These are phyloP conservation scores for Tanypteryx hageni DNA, from an alignment of 2,888 invertebrate species.

Conservation along the genomic window DNA sequence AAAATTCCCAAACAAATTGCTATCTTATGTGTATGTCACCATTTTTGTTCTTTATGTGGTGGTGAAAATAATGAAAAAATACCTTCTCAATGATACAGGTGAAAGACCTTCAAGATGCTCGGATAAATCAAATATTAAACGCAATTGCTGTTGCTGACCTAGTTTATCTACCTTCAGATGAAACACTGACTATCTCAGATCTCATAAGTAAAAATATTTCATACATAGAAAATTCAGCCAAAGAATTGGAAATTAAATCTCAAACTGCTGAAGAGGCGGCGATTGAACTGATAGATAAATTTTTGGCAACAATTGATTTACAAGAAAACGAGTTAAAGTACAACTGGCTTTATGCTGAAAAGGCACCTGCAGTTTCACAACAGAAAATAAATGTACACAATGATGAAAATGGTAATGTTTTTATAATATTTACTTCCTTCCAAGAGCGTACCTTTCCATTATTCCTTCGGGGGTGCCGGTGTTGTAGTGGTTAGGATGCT, in stretches of 20 bases:
- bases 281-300: constrained; percentile 86
- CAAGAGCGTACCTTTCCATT: no score
- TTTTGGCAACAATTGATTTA: constrained; percentile 80
- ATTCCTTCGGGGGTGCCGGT: no score
- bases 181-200: constrained; percentile 80
- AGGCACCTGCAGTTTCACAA: constrained; percentile 72
- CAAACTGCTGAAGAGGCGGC: constrained; percentile 86
- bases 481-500: no score
- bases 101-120: constrained; percentile 85
- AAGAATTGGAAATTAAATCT: constrained; percentile 79
- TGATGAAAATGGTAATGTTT: neutral
- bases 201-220: constrained; percentile 82
- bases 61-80: no score
- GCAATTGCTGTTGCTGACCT: constrained; percentile 81
- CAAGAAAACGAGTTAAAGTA: constrained; percentile 79
- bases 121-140: constrained; percentile 83
- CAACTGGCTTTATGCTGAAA: constrained; percentile 81
- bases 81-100: constrained; percentile 74
- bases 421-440: no score
- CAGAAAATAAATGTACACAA: neutral
- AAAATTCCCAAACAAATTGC: no score
- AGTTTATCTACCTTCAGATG: constrained; percentile 79
- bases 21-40: no score
- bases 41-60: no score
- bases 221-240: constrained; percentile 76